Percentiles rank a stretch among this genome's conserved stretches.
These are phyloP conservation scores for Cheilosia vulpina DNA, from an alignment of 2,888 invertebrate genomes.

Conservation along the genomic window DNA sequence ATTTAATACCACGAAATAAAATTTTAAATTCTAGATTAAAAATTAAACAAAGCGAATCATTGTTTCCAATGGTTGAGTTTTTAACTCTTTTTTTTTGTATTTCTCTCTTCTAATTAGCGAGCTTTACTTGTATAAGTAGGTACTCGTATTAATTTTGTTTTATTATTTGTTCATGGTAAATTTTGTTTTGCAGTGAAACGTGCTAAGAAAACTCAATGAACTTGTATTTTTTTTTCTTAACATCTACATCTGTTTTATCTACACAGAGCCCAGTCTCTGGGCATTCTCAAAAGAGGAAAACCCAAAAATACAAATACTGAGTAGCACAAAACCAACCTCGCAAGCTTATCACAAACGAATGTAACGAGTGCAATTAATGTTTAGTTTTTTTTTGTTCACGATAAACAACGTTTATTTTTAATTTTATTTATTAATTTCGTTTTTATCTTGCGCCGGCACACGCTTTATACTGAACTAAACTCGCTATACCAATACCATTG, in stretches of 20 bases:
- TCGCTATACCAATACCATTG: background rate
- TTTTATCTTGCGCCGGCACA: conserved; percentile 42
- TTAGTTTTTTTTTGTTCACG: conserved; percentile 2
- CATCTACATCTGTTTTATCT: conserved; percentile 29
- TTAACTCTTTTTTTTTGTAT: background rate
- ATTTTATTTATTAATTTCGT: conserved; percentile 26
- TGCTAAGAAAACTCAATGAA: conserved; percentile 63
- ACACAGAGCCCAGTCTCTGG: conserved; percentile 4
- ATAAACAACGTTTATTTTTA: conserved; percentile 28
- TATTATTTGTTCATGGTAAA: conserved; percentile 7
- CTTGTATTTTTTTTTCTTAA: conserved; percentile 26
- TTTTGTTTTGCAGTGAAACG: conserved; percentile 47
- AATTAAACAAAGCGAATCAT: conserved; percentile 70
- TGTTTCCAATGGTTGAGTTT: conserved; percentile 65
- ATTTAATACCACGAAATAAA: conserved; percentile 40
- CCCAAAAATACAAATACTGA: conserved; percentile 13
- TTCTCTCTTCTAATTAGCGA: conserved; percentile 48
- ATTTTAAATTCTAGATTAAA: conserved; percentile 50
- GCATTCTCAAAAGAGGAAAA: conserved; percentile 36
- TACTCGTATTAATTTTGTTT: conserved; percentile 13
- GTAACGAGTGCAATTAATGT: conserved; percentile 31
- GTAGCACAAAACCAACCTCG: conserved; percentile 13
- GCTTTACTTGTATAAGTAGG: conserved; percentile 29
- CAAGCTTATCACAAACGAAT: conserved; percentile 47
- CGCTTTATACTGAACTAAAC: conserved; percentile 21